phyloP scores from a whole-genome alignment of 2,888 invertebrate species.

The Stenichneumon culpator region DNA sequence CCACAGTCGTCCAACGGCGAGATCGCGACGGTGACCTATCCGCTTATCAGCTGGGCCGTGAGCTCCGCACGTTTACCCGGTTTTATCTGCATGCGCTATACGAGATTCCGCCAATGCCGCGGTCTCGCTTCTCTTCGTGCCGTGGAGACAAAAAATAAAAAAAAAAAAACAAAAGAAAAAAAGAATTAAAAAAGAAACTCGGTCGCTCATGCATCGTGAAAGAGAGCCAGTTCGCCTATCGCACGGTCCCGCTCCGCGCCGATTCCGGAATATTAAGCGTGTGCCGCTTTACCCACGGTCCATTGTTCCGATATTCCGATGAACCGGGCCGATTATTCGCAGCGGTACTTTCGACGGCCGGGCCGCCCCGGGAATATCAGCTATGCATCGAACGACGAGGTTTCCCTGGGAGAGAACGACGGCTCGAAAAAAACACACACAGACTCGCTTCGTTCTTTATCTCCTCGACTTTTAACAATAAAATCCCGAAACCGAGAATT shows the following conservation, averaged over 20 bases:
- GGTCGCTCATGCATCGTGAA: neutral
- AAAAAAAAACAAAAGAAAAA: neutral
- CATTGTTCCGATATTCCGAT: slow-evolving; percentile 65
- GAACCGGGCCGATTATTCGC: slow-evolving; percentile 52
- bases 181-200: neutral
- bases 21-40: neutral
- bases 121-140: neutral
- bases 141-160: neutral
- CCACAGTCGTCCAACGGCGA: neutral
- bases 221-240: slow-evolving; percentile 27
- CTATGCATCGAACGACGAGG: neutral
- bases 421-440: neutral
- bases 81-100: slow-evolving; percentile 32
- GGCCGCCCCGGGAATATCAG: neutral
- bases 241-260: slow-evolving; percentile 14
- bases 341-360: neutral
- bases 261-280: slow-evolving; percentile 57
- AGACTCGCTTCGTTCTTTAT: slow-evolving; percentile 16
- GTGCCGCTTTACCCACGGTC: slow-evolving; percentile 28
- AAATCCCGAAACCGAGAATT: neutral
- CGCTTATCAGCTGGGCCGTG: slow-evolving; percentile 5
- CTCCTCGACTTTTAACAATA: neutral
- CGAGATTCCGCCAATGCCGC: neutral
- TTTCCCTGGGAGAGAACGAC: neutral
- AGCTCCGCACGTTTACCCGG: slow-evolving; percentile 25